Conservation (phyloP, 2,888 invertebrate species). For the Scaptomyza flava region DNA sequence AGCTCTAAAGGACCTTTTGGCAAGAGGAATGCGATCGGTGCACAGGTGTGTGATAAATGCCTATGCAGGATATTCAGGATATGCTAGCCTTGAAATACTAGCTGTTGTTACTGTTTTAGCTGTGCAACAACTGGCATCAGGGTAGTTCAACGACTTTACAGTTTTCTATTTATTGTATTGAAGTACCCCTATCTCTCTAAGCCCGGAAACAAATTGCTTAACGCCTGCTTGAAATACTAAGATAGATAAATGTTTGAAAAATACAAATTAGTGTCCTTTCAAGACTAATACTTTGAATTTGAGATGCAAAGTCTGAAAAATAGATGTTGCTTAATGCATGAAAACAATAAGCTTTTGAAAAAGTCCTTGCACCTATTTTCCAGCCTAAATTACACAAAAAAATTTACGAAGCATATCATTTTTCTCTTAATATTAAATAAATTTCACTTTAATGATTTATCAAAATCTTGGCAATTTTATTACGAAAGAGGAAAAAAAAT, state of each 20-base stretch:
- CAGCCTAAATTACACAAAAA: too few species aligned
- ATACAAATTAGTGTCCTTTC: too few species aligned
- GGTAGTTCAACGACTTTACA: conserved; percentile 33
- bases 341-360: too few species aligned
- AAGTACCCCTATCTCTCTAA: background rate
- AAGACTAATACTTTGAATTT: too few species aligned
- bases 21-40: conserved; percentile 17
- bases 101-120: background rate
- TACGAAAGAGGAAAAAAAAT: conserved; percentile 28
- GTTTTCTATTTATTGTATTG: background rate
- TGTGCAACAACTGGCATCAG: conserved; percentile 35
- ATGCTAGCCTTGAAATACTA: conserved; percentile 20
- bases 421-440: too few species aligned
- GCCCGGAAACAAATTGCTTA: conserved; percentile 17
- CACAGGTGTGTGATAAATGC: conserved; percentile 70
- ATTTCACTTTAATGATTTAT: too few species aligned
- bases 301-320: too few species aligned
- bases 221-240: conserved; percentile 1
- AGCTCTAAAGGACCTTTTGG: background rate
- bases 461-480: conserved; percentile 35
- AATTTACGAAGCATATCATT: too few species aligned
- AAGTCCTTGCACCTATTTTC: too few species aligned
- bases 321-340: too few species aligned
- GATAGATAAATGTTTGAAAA: background rate
- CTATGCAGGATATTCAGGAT: conserved; percentile 44